Base-by-base conservation (phyloP, 2,113 vertebrate species). In the Menura novaehollandiae region DNA sequence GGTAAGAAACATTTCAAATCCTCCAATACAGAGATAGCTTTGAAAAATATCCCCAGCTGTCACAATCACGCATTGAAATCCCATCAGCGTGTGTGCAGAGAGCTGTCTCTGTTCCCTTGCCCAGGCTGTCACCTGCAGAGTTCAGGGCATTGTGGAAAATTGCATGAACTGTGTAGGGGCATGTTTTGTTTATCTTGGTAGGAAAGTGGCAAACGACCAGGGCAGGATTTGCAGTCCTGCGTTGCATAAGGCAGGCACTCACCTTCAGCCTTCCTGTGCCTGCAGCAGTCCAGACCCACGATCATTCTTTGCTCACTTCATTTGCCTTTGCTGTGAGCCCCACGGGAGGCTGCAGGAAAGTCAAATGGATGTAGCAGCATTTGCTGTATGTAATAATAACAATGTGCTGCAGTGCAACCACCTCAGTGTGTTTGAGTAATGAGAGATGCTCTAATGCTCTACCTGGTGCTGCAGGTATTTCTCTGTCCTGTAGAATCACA, bases 1-100 rank as follows among this genome's bases (percentile, higher is more conserved):
- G 94, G 94, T 93, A 87, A 95, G 93, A 91, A 96, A 74, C 76
- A 75, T 82, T 97, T 93, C 64, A 95, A 91, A 92, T 89, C 47
- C 69, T 91, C 39, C 33, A 6, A 37, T 51, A 89, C 53, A 89
- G 37, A 91, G 82, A 58, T 9, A 60, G 60, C 68, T 93, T 77
- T 91, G 90, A 94, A 91, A 93, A 95, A 67, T 53, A 86, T 56
- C 68, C 85, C 41, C 75, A 84, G 60, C 83, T 93, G 91, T 94
- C 85, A 81, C 76, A 76, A 47, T 4, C 1, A 27, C 33, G 72
- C 20, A 49, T 43, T 92, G 93, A 91, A 96, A 89, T 68, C 52
- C 52, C 53, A 2, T 58, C 72, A n/a, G 56, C 0, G 1, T 52
- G 44, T 78, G 89, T 87, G 73, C 83, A 79, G 91, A 37, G 69